Base-by-base conservation (phyloP, 2,888 invertebrate genomes). In the Cylindroiulus punctatus region DNA sequence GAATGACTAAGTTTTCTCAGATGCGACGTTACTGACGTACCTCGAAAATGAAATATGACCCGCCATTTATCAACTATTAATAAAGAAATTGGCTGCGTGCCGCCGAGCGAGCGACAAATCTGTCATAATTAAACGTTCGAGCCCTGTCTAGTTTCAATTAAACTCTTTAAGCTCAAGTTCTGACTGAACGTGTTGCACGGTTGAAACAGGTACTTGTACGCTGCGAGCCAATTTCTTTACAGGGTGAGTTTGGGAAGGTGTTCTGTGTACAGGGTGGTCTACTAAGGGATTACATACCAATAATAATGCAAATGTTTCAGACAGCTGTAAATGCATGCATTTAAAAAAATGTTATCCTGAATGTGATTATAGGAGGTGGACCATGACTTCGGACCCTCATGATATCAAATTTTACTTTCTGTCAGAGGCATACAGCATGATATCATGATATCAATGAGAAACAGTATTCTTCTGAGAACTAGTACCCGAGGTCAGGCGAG, bases 51-150 rank as follows among this genome's bases (percentile, higher is more conserved):
- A 65, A 65, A 65, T 65, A 65, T 26, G 65, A 65, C 65, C 65
- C 22, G 22, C 22, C 10, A 65, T 65, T 65, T 65, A 65, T 65
- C 65, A 65, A 65, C 65, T 65, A 65, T 65, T 65, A 65, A 65
- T 65, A 65, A 65, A 65, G 65, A 22, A 47, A 5, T 65, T 65
- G 65, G 22, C 65, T 65, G 26, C 65, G 22, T 65, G 65, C 22
- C 22, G 65, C 26, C 26, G 22, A 22, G 26, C 65, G 65, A 65
- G 22, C 65, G 65, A 65, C 12, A 65, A 65, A 65, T 65, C 65
- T 65, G 65, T 65, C 65, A 65, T 65, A 65, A 65, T 65, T 65
- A 65, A 65, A 65, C 65, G 65, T 26, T 65, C 8, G 8, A 65
- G 65, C 22, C 57, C 65, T 65, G 65, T 65, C 65, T 65, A 26